A percentile compares a stretch with the other conserved stretches of the same genome.
phyloP scores from a whole-genome alignment of 2,113 vertebrate species.

The Eulacestoma nigropectus region DNA sequence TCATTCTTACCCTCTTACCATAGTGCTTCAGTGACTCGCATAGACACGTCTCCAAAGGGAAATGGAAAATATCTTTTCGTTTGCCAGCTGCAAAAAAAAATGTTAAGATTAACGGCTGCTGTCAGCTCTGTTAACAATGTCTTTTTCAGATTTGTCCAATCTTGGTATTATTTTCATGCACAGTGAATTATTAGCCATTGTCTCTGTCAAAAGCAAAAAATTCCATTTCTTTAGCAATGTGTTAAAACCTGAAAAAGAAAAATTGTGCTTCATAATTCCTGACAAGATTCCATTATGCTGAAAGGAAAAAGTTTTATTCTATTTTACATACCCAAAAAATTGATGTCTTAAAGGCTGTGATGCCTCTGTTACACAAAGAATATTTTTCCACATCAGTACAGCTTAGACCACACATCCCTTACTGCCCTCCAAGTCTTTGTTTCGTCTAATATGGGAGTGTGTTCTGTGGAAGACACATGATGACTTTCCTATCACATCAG shows the following conservation, averaged over 20 bases:
- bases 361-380: neutral
- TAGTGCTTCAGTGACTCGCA: neutral
- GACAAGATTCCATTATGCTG: conserved; percentile 15
- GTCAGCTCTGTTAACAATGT: conserved; percentile 11
- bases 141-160: neutral
- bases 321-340: neutral
- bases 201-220: conserved; percentile 7
- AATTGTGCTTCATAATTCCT: conserved; percentile 13
- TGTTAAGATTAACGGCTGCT: neutral
- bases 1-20: neutral
- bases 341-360: neutral
- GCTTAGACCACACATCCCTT: neutral
- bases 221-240: neutral
- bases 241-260: conserved; percentile 11
- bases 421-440: neutral
- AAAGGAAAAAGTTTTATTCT: neutral
- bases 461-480: neutral
- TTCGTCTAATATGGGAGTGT: neutral
- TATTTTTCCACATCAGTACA: neutral
- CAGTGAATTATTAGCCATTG: conserved; percentile 7
- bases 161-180: neutral
- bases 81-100: neutral
- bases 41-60: neutral
- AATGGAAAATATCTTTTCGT: neutral
- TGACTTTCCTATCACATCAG: neutral